Evolutionary conservation across 2,113 vertebrate genomes (phyloP), one percentile per base, ranked within the genome.

Genomic region (Seriola dumerili): DNA sequence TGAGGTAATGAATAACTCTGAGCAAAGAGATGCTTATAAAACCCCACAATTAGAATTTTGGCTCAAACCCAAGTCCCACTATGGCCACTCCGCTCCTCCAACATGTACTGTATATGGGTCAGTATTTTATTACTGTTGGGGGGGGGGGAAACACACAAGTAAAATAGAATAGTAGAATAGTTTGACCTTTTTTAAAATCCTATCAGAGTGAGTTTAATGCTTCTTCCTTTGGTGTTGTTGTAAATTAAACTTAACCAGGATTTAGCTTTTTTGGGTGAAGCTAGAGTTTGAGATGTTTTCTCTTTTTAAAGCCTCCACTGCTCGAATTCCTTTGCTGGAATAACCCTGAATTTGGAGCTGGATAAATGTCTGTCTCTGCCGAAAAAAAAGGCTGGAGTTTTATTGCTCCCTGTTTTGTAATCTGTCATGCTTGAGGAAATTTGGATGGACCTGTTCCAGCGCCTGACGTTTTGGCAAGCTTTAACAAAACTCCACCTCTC

Each of bases 371-470:
- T 64, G 19, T n/a, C 34, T 1, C 0, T 19, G 32, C 67, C n/a
- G 72, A 72, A 69, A 46, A 68, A 29, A 46, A 69, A 73, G 70
- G 63, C 69, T 19, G 67, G n/a, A 48, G 29, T 74, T 89, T 87
- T 82, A 85, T 80, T 69, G 64, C 75, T 67, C 82, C 32, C 21
- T 46, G 68, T 87, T 88, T 81, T 85, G 38, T 91, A 71, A 91
- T 92, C 63, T 72, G 74, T 91, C 85, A 85, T 25, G 54, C 85
- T 76, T 54, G 38, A 90, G 84, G 84, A 83, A 80, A 83, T 85
- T 73, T 63, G 62, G 62, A 88, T 90, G 88, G 85, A 86, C 61
- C n/a, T 0, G 52, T 83, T 90, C 87, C 89, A 90, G 8, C 17
- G 71, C 50, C 73, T 85, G 64, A 89, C 38, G 59, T 36, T 78